A percentile compares a stretch with the other conserved stretches of the same genome.
Conservation (phyloP, 2,888 invertebrate species). For the Heliothis peltigera region DNA sequence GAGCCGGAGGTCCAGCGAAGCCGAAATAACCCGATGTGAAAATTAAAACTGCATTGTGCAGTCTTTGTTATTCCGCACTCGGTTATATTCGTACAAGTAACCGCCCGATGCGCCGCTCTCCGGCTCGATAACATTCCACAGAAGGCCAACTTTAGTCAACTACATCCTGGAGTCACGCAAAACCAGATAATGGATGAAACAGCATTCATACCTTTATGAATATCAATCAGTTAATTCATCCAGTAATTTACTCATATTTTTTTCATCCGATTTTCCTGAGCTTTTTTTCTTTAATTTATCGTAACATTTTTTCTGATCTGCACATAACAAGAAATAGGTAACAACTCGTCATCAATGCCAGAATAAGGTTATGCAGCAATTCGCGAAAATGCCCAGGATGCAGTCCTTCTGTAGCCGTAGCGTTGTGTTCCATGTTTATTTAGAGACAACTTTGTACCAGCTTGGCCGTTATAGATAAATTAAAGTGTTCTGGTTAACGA, state of each 20-base stretch:
- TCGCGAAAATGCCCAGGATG: neutral
- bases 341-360: too few relatives aligned
- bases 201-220: too few relatives aligned
- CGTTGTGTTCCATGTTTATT: conserved; percentile 40
- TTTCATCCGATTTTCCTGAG: too few relatives aligned
- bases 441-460: conserved; percentile 59
- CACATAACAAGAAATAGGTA: too few relatives aligned
- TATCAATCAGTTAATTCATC: too few relatives aligned
- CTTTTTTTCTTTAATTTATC: too few relatives aligned
- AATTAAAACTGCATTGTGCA: conserved; percentile 67
- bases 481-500: conserved; percentile 59
- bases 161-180: neutral
- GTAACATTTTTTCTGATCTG: too few relatives aligned
- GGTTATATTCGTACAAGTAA: conserved; percentile 56
- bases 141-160: conserved; percentile 16
- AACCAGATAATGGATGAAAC: too few relatives aligned
- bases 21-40: conserved; percentile 67
- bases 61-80: conserved; percentile 55
- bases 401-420: conserved; percentile 26
- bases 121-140: neutral
- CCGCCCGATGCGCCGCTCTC: conserved; percentile 34
- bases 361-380: too few relatives aligned
- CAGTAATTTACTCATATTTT: too few relatives aligned
- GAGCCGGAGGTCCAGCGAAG: conserved; percentile 59
- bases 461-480: conserved; percentile 57